Evolutionary conservation across 2,888 invertebrate genomes (phyloP), one percentile per base, ranked within the genome.

Genomic region (Onchidella celtica): DNA sequence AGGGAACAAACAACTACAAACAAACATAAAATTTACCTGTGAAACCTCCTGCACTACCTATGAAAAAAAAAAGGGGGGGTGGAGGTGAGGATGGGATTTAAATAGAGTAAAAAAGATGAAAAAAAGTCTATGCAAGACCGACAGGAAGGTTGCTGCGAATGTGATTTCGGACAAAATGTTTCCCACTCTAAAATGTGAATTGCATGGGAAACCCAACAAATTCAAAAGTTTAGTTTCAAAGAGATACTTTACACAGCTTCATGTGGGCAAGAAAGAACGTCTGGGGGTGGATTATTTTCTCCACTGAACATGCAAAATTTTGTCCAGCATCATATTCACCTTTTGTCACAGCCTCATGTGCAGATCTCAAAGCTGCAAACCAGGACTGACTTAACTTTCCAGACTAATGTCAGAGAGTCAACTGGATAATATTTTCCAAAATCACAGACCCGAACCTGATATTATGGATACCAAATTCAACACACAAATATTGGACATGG

Each of bases 1-100:
- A 14, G 55, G 55, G 11, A 47, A 47, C 47, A 47, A 47, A 17
- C 6, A n/a, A 61, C 21, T 14, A 66, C 69, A 74, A 61, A 74
- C 65, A 75, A 27, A 36, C 47, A 40, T 47, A 75, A 63, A 65
- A 17, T 55, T 63, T 65, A 75, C 59, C 74, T 61, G 59, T 9
- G 2, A 36, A 32, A 36, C 47, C 61, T 24, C 59, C 78, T 38
- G 36, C 68, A 78, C 68, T 61, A 69, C 76, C 76, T 76, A 66
- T 34, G 69, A 68, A 57, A 77, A 55, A 57, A 68, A 77, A 68
- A 68, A 74, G 38, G 38, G n/a, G n/a, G n/a, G n/a, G n/a, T n/a
- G n/a, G n/a, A n/a, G n/a, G n/a, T n/a, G n/a, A n/a, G n/a, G n/a
- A n/a, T 47, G 4, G 59, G 3, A 3, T 59, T 73, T 29, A 17